phyloP scores from a whole-genome alignment of 1,140 invertebrate species.

The Zaprionus kolodkinae region DNA sequence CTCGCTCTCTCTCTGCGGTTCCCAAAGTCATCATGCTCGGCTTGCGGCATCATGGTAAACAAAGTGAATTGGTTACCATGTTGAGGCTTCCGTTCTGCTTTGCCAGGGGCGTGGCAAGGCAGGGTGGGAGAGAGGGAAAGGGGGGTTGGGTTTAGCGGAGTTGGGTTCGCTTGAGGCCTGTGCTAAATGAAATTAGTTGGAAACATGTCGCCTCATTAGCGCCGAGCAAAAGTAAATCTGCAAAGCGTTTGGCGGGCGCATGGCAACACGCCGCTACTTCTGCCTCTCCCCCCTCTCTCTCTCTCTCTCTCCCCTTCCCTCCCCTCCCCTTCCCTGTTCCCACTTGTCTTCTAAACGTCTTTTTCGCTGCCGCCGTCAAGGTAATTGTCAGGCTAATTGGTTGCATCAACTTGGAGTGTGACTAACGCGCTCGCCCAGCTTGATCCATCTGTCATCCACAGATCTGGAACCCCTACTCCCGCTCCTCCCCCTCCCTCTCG shows the following conservation, averaged over 20 bases:
- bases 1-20: background rate
- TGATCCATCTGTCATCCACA: slow-evolving; percentile 34
- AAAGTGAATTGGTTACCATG: background rate
- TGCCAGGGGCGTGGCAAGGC: background rate
- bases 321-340: background rate
- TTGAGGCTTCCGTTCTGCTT: background rate
- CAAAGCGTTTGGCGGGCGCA: slow-evolving; percentile 37
- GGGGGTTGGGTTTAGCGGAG: background rate
- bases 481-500: background rate
- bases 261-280: slow-evolving; percentile 27
- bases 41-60: background rate
- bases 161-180: background rate
- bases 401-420: slow-evolving; percentile 57
- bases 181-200: slow-evolving; percentile 38
- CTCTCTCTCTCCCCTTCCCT: background rate
- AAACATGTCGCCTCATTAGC: slow-evolving; percentile 61
- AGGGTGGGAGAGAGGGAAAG: background rate
- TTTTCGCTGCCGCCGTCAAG: slow-evolving; percentile 25
- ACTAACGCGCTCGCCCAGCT: background rate
- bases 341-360: background rate
- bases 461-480: slow-evolving; percentile 2
- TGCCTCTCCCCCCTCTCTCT: background rate
- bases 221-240: slow-evolving; percentile 48
- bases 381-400: slow-evolving; percentile 71
- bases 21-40: background rate